Evolutionary conservation across 2,888 invertebrate genomes (phyloP).

Genomic region (Drosophila ezoana): DNA sequence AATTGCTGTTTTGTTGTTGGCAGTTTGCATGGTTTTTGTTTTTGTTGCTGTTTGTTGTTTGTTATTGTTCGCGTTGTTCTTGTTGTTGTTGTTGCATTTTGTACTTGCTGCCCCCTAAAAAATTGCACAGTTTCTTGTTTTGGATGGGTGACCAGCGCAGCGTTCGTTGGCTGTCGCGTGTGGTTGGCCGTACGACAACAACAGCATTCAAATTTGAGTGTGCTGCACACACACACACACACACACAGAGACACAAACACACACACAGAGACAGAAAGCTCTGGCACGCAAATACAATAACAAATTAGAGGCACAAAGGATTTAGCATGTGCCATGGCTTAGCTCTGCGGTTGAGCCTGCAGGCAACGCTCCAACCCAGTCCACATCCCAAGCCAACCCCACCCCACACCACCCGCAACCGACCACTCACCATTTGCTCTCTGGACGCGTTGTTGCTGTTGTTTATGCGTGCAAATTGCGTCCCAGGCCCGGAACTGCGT

Average conservation of each 20-base stretch:
- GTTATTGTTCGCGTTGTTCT: constrained; percentile 15
- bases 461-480: constrained; percentile 75
- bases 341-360: constrained; percentile 60
- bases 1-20: constrained; percentile 54
- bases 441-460: constrained; percentile 30
- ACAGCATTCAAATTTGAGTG: constrained; percentile 71
- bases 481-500: constrained; percentile 44
- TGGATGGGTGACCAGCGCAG: constrained; percentile 50
- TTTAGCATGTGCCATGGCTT: constrained; percentile 77
- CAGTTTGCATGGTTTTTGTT: constrained; percentile 38
- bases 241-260: constrained; percentile 16
- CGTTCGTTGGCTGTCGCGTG: constrained; percentile 59
- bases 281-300: constrained; percentile 78
- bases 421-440: not conserved
- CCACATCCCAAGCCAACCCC: not conserved
- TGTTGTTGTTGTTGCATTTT: constrained; percentile 55
- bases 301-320: constrained; percentile 80
- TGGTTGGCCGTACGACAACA: constrained; percentile 73
- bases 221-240: constrained; percentile 32
- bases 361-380: constrained; percentile 2
- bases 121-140: constrained; percentile 75
- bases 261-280: constrained; percentile 37
- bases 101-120: constrained; percentile 57
- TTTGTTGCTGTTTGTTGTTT: constrained; percentile 33
- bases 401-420: not conserved